These are phyloP conservation scores for Strix occidentalis DNA, from an alignment of 2,797 vertebrate species.

Conservation along the genomic window DNA sequence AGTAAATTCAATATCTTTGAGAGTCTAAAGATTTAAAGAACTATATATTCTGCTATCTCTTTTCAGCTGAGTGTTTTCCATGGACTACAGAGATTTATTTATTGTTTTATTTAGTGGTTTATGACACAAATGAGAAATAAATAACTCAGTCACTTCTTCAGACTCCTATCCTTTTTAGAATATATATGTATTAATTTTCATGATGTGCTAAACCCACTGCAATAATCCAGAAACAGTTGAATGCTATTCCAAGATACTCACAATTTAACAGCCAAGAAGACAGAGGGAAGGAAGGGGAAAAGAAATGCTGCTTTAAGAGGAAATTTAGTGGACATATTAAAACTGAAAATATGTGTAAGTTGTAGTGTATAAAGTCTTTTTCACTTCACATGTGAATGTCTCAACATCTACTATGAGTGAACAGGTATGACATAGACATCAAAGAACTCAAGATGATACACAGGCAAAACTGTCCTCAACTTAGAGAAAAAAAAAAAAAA, in stretches of 20 bases:
- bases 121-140: not conserved
- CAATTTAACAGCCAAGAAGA: not conserved
- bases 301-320: not conserved
- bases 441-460: not conserved
- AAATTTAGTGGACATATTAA: not conserved
- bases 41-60: not conserved
- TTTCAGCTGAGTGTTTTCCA: not conserved
- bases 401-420: not conserved
- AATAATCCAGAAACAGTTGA: not conserved
- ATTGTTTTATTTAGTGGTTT: not conserved
- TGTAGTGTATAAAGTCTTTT: not conserved
- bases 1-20: not conserved
- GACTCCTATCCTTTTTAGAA: not conserved
- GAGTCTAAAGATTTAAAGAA: not conserved
- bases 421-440: not conserved
- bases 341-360: not conserved
- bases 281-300: not conserved
- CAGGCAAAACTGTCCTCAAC: not conserved
- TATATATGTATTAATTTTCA: not conserved
- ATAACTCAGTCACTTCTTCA: not conserved
- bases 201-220: not conserved
- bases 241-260: not conserved
- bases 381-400: not conserved
- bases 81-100: not conserved
- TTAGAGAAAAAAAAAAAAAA: not conserved